These are phyloP conservation scores for Sparus aurata DNA, from an alignment of 2,797 vertebrate species.

Conservation along the genomic window DNA sequence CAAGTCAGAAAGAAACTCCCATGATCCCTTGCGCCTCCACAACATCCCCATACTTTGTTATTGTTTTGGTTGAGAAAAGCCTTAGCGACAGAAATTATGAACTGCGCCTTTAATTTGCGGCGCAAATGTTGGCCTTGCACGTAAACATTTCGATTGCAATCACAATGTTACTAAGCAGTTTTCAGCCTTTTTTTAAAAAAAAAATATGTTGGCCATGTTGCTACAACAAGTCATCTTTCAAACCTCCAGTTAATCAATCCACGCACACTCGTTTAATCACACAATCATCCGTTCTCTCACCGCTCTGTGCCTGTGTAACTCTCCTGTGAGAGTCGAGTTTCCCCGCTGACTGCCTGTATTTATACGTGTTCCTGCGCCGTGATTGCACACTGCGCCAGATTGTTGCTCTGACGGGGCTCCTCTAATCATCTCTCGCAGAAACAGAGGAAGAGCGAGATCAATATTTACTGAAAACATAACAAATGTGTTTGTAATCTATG, in stretches of 20 bases:
- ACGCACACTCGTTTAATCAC: not conserved
- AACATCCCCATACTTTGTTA: too few species aligned
- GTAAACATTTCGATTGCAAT: not conserved
- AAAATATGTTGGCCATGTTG: not conserved
- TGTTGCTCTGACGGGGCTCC: slow-evolving; percentile 54
- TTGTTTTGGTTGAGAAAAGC: too few species aligned
- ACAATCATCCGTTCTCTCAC: slow-evolving; percentile 1
- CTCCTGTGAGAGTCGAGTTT: slow-evolving; percentile 37
- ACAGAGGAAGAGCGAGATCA: slow-evolving; percentile 79
- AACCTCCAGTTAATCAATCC: not conserved
- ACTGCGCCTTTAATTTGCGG: not conserved
- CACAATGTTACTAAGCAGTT: not conserved
- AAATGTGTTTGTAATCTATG: slow-evolving; percentile 86
- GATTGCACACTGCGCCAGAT: slow-evolving; percentile 65
- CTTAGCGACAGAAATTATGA: too few species aligned
- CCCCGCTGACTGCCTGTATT: slow-evolving; percentile 33
- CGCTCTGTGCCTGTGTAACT: slow-evolving; percentile 13
- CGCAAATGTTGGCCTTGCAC: not conserved
- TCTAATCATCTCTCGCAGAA: slow-evolving; percentile 75
- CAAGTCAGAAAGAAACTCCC: too few species aligned
- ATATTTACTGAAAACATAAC: slow-evolving; percentile 86
- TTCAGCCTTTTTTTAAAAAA: too few species aligned
- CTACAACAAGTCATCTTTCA: not conserved
- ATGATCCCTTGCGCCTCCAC: too few species aligned
- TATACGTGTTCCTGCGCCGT: slow-evolving; percentile 57